Evolutionary conservation across 2,113 vertebrate species (phyloP), one percentile per base, ranked within the genome.

Genomic region (Caretta caretta): DNA sequence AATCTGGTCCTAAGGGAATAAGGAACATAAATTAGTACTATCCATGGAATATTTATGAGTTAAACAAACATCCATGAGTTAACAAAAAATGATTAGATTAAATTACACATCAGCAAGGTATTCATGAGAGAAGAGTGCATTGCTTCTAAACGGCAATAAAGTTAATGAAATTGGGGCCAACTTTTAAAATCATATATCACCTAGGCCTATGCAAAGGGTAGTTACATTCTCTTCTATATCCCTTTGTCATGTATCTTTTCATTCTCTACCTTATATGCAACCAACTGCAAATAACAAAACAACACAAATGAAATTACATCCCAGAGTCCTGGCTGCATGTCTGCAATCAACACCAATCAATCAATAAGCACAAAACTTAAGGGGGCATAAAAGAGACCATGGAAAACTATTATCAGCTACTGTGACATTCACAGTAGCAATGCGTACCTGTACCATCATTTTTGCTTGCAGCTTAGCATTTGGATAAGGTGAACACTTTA

Each of bases 101-200:
- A 72, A 72, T 22, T 10, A 72, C 69, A 38, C 7, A 19, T 72
- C 69, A 38, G 31, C 19, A 72, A 72, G 69, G n/a, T 38, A 72
- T 20, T n/a, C n/a, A n/a, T 72, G n/a, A 72, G 35, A 87, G 50
- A 89, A 20, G 17, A 1, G 53, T 87, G 87, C 56, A 69, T 80
- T 94, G 56, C 87, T 86, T 94, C 93, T 90, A 53, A 48, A 91
- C 72, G 83, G 53, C 10, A 85, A 84, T 86, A 54, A 46, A 78
- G 51, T 22, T 90, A 65, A 84, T 92, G 83, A 92, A 92, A 76
- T 6, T 50, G 46, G 38, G 75, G 17, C 87, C 80, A 27, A 8
- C 75, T 3, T 57, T 91, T 54, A 85, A 75, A 89, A 89, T 86
- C 84, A 57, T 22, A 16, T 80, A 8, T 65, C 3, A 54, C 78